Conservation (phyloP, 2,888 invertebrate genomes). For the Fragum whitleyi region DNA sequence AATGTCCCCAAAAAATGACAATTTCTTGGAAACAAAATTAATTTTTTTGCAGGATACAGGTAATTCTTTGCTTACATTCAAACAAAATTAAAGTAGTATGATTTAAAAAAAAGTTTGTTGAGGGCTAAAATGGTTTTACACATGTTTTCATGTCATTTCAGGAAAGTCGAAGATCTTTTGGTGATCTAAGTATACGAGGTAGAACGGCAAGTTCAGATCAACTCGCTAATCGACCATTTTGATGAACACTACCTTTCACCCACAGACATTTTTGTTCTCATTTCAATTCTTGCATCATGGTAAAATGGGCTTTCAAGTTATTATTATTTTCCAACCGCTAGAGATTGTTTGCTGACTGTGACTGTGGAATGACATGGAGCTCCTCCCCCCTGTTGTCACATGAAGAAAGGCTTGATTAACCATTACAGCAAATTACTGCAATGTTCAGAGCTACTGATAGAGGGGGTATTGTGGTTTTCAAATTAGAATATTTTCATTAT, state of each 20-base stretch:
- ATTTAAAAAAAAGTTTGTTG: too few relatives aligned
- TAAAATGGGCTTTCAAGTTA: conserved; percentile 28
- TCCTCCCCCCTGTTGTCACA: background rate
- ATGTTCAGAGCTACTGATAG: too few relatives aligned
- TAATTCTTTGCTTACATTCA: too few relatives aligned
- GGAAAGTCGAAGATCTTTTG: conserved; percentile 82
- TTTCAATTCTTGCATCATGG: background rate
- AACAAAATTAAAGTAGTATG: too few relatives aligned
- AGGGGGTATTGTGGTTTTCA: too few relatives aligned
- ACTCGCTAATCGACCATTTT: conserved; percentile 80
- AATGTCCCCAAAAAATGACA: too few relatives aligned
- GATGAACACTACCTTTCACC: conserved; percentile 42
- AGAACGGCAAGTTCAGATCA: conserved; percentile 86
- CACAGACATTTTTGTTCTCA: background rate
- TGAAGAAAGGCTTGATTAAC: too few relatives aligned
- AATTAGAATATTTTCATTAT: too few relatives aligned
- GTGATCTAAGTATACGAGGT: conserved; percentile 84
- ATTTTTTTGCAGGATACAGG: too few relatives aligned
- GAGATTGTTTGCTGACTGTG: background rate
- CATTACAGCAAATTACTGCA: too few relatives aligned
- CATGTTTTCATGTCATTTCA: conserved; percentile 65
- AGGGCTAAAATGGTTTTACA: too few relatives aligned
- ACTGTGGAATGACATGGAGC: background rate
- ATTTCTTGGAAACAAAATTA: too few relatives aligned
- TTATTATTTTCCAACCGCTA: conserved; percentile 6